Percentiles rank a stretch among this genome's conserved stretches.
phyloP scores from a whole-genome alignment of 2,113 vertebrate species.

The Cyprinodon variegatus region DNA sequence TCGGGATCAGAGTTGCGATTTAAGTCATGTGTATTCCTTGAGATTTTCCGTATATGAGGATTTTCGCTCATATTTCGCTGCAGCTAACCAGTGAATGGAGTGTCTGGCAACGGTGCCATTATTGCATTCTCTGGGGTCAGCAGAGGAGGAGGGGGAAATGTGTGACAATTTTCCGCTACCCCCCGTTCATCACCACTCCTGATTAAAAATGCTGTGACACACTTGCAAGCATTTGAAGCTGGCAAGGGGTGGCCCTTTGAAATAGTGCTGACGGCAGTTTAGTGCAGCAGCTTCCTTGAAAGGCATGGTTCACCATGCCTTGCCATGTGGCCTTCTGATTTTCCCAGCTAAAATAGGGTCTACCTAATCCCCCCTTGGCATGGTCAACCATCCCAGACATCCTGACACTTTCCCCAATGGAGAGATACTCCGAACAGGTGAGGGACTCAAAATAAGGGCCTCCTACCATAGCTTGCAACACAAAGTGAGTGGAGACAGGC shows the following conservation, averaged over 20 bases:
- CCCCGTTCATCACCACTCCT: slow-evolving; percentile 70
- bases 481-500: slow-evolving; percentile 83
- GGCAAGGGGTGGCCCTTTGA: slow-evolving; percentile 72
- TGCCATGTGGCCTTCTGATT: slow-evolving; percentile 82
- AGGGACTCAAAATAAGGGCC: slow-evolving; percentile 81
- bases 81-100: slow-evolving; percentile 68
- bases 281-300: slow-evolving; percentile 79
- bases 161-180: slow-evolving; percentile 68
- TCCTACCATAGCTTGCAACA: slow-evolving; percentile 57
- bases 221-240: slow-evolving; percentile 72
- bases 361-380: slow-evolving; percentile 82
- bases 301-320: slow-evolving; percentile 79
- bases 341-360: slow-evolving; percentile 86
- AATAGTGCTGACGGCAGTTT: slow-evolving; percentile 82
- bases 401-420: slow-evolving; percentile 83
- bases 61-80: slow-evolving; percentile 39
- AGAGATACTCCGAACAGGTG: slow-evolving; percentile 84
- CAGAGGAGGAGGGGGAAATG: slow-evolving; percentile 41
- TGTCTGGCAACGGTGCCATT: slow-evolving; percentile 55
- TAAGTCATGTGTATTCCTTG: slow-evolving; percentile 29
- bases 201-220: slow-evolving; percentile 77
- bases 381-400: slow-evolving; percentile 85
- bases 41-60: slow-evolving; percentile 34
- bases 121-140: slow-evolving; percentile 54
- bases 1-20: slow-evolving; percentile 17